Evolutionary conservation across 1,140 invertebrate genomes (phyloP), one percentile per base, ranked within the genome.

Genomic region (Scylla paramamosain): DNA sequence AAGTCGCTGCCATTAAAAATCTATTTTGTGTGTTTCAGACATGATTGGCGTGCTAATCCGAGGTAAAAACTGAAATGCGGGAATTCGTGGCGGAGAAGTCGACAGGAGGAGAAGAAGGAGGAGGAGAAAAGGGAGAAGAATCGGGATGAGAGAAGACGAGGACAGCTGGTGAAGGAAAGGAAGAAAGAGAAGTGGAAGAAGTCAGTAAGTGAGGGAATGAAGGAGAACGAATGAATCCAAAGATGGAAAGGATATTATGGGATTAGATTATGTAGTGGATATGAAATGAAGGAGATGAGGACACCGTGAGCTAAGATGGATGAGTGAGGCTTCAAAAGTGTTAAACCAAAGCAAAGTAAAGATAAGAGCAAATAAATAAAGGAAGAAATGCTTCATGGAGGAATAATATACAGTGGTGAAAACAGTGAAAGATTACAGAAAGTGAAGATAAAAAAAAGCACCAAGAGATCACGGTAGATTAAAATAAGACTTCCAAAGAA

Each of bases 401-500:
- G 83, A 48, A 93, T 14, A 32, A 83, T 20, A 77, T 77, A 45
- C 0, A 59, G 10, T 59, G 52, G 16, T 14, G 28, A 93, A 39
- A 83, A 28, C 1, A 59, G 1, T 10, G 77, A 28, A 93, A 46
- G 45, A 46, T 32, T n/a, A 92, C 16, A 92, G 28, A 83, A 83
- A 16, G 32, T 6, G 91, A 93, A 59, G 14, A 39, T 20, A 67
- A 93, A 77, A 93, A 31, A 39, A 20, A 32, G 67, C 28, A 45
- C n/a, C 28, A 59, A 48, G 46, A 48, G 52, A 67, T 25, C n/a
- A 31, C n/a, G 52, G 39, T 28, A 77, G 59, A 45, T 28, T 29
- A 48, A 92, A 45, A 92, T 16, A 92, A 31, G 28, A 28, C 20
- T 28, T 46, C 10, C 39, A 92, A 48, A 45, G 28, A 77, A 92